Evolutionary conservation across 2,797 vertebrate species (phyloP).

Genomic region (Parauchenoglanis punctatus): DNA sequence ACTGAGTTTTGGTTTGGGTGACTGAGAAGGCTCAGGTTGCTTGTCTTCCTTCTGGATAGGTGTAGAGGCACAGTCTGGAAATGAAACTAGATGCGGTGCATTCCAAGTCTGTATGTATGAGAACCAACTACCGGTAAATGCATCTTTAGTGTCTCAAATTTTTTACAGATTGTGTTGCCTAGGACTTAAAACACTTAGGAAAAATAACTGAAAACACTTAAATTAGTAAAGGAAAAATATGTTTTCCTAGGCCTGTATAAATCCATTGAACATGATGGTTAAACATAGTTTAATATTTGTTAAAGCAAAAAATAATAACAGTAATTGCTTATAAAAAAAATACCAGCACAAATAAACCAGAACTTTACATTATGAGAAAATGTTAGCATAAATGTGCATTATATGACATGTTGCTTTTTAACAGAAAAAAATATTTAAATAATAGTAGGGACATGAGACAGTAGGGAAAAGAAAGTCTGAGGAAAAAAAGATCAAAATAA

Average conservation of each 20-base stretch:
- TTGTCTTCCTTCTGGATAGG: no score
- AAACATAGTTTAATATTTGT: background rate
- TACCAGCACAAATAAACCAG: background rate
- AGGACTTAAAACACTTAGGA: no score
- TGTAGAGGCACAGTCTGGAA: no score
- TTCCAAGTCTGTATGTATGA: no score
- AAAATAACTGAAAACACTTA: no score
- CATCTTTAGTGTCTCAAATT: no score
- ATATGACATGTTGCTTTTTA: background rate
- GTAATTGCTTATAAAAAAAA: background rate
- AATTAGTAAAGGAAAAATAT: background rate
- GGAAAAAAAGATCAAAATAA: background rate
- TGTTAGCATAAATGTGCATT: background rate
- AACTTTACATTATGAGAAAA: background rate
- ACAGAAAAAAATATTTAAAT: background rate
- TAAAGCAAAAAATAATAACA: background rate
- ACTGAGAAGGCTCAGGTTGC: no score
- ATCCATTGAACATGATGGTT: background rate
- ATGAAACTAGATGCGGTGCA: no score
- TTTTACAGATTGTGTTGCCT: no score
- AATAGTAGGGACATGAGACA: background rate
- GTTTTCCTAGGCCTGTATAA: background rate
- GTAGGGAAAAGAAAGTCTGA: background rate
- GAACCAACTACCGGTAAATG: no score
- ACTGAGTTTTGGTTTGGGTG: no score